Conservation (phyloP, 2,888 invertebrate species). For the Hemicrepidius hirtus region DNA sequence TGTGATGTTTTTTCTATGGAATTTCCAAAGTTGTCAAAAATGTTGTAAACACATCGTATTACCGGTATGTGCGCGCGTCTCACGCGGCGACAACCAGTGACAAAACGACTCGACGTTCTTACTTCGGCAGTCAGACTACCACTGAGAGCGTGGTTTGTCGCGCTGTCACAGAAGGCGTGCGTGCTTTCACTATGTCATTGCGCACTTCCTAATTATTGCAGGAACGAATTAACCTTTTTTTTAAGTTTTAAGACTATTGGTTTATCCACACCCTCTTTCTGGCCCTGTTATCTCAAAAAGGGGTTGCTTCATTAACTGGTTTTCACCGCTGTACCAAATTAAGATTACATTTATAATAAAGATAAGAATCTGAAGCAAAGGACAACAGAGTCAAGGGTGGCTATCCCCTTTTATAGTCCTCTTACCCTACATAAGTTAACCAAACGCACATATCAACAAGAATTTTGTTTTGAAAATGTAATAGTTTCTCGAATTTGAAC, state of each 20-base stretch:
- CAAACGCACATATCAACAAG: no score
- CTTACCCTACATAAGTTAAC: no score
- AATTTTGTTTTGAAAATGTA: no score
- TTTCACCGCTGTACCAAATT: no score
- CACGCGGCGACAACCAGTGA: slow-evolving; percentile 56
- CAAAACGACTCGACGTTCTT: slow-evolving; percentile 55
- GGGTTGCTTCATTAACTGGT: no score
- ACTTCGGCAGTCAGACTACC: slow-evolving; percentile 58
- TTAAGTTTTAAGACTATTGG: neutral
- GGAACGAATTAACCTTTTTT: slow-evolving; percentile 20
- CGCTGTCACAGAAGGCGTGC: slow-evolving; percentile 60
- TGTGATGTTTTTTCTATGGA: slow-evolving; percentile 1
- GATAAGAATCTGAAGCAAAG: no score
- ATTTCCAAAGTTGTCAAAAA: slow-evolving; percentile 10
- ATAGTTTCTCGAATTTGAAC: no score
- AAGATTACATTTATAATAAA: no score
- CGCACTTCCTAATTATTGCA: slow-evolving; percentile 52
- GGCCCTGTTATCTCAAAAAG: neutral
- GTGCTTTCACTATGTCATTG: slow-evolving; percentile 60
- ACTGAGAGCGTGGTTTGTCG: slow-evolving; percentile 58
- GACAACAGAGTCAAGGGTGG: no score
- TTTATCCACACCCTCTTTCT: neutral
- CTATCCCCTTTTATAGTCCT: no score
- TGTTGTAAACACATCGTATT: slow-evolving; percentile 39
- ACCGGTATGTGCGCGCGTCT: slow-evolving; percentile 52